These are phyloP conservation scores for Coluber constrictor DNA, from an alignment of 2,797 vertebrate genomes.

Conservation along the genomic window DNA sequence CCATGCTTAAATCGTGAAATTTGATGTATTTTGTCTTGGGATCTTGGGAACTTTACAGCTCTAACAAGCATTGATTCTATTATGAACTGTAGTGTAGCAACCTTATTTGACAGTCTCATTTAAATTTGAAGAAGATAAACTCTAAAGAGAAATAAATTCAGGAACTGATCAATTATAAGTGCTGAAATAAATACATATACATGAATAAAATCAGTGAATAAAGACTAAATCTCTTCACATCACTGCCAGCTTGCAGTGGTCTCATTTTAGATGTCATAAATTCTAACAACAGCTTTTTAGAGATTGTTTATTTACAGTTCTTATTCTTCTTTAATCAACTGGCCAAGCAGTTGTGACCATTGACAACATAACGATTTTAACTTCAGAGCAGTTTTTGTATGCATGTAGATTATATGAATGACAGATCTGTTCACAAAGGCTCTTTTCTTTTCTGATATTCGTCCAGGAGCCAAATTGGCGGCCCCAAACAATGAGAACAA, in stretches of 20 bases:
- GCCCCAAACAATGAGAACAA: slow-evolving; percentile 17
- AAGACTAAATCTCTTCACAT: not conserved
- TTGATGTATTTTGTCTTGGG: not conserved
- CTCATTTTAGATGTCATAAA: not conserved
- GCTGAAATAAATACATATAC: not conserved
- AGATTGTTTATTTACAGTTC: not conserved
- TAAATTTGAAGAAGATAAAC: not conserved
- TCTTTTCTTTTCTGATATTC: slow-evolving; percentile 13
- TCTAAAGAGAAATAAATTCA: not conserved
- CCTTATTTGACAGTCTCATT: not conserved
- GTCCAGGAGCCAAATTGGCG: slow-evolving; percentile 2
- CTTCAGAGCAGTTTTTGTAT: not conserved
- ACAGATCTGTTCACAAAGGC: not conserved
- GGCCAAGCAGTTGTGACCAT: not conserved
- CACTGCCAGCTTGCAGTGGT: not conserved
- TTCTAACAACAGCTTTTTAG: not conserved
- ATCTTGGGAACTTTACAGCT: not conserved
- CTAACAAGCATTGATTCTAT: not conserved
- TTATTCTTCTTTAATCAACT: not conserved
- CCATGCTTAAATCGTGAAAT: not conserved
- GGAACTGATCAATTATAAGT: not conserved
- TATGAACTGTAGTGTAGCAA: not conserved
- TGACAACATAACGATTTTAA: not conserved
- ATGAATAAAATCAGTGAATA: not conserved
- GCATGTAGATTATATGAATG: not conserved